phyloP scores from a whole-genome alignment of 2,888 invertebrate genomes.

The Trichacis sp. region DNA sequence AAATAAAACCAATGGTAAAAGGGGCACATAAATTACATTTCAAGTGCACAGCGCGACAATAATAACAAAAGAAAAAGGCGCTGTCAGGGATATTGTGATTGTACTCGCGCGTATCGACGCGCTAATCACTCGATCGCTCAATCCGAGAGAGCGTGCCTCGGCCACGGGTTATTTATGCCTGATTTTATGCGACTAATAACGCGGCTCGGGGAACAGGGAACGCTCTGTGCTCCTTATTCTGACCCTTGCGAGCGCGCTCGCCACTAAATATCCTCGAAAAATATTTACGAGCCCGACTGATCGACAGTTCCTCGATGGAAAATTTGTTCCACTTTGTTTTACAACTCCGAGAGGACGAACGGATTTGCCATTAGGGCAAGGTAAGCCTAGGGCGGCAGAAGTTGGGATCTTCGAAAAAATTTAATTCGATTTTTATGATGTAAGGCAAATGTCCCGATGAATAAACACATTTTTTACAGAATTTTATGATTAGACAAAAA shows the following conservation, averaged over 20 bases:
- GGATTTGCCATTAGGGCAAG: no score
- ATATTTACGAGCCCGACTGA: constrained; percentile 8
- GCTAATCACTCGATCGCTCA: constrained; percentile 4
- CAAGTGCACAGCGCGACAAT: neutral
- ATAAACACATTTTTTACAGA: no score
- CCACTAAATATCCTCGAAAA: constrained; percentile 4
- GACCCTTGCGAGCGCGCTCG: constrained; percentile 15
- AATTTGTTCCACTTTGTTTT: neutral
- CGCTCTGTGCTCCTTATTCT: constrained; percentile 8
- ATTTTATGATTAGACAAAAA: no score
- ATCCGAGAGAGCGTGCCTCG: constrained; percentile 23
- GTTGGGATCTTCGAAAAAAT: no score
- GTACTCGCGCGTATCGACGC: neutral
- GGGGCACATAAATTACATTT: neutral
- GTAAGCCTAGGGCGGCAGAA: no score
- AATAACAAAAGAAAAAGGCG: neutral
- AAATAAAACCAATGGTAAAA: constrained; percentile 19
- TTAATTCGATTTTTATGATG: no score
- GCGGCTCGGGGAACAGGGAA: constrained; percentile 10
- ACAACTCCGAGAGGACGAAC: neutral
- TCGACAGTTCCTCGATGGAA: constrained; percentile 5
- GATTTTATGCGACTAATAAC: constrained; percentile 39
- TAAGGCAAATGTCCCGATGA: no score
- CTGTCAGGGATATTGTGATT: neutral
- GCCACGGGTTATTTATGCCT: constrained; percentile 36